These are phyloP conservation scores for Heliconius charithonia DNA, from an alignment of 2,888 invertebrate species.

Conservation along the genomic window DNA sequence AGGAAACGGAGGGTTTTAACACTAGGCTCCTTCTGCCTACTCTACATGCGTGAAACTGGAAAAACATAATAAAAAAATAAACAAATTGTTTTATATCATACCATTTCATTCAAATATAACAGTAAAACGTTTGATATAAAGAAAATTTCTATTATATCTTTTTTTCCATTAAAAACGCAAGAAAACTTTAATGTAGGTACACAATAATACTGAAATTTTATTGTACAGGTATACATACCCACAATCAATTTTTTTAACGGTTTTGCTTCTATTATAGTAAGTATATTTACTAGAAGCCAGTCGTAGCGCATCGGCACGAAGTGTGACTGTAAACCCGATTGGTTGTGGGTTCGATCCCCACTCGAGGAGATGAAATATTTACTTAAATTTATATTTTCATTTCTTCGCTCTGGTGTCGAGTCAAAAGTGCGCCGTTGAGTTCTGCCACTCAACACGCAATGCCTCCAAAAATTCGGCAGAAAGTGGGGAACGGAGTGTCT, in stretches of 20 bases:
- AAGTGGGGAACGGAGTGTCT: no score
- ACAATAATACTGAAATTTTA: background rate
- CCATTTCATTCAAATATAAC: no score
- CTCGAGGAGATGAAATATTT: no score
- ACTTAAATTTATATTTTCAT: no score
- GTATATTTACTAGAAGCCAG: constrained; percentile 1
- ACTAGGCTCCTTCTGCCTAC: background rate
- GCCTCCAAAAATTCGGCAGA: no score
- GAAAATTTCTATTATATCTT: background rate
- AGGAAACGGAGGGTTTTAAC: background rate
- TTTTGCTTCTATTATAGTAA: constrained; percentile 2
- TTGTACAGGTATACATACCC: background rate
- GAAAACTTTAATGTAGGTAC: background rate
- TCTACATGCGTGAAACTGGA: background rate
- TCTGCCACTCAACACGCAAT: no score
- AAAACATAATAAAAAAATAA: background rate
- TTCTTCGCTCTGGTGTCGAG: no score
- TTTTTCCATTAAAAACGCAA: background rate
- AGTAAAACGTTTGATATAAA: background rate
- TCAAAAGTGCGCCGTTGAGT: no score
- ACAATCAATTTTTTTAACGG: background rate
- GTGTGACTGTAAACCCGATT: no score
- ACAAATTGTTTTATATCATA: background rate
- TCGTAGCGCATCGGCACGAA: no score
- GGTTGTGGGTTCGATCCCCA: no score